phyloP scores from a whole-genome alignment of 2,797 vertebrate genomes.

The Hipposideros larvatus region DNA sequence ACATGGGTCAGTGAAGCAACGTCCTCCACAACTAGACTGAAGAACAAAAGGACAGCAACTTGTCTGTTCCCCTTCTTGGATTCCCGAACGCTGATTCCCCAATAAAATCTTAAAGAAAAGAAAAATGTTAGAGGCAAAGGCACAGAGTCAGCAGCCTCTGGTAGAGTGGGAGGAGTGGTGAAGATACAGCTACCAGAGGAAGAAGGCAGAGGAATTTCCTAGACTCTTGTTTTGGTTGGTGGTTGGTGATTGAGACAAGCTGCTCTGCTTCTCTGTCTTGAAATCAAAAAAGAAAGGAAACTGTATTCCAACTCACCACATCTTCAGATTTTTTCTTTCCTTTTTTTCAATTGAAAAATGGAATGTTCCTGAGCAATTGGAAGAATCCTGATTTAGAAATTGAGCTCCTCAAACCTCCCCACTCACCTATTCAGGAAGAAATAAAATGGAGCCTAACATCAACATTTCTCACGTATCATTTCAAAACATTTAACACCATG shows the following conservation, averaged over 20 bases:
- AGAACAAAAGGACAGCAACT: no score
- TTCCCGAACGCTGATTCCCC: no score
- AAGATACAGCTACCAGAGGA: background rate
- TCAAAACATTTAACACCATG: background rate
- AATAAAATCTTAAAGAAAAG: no score
- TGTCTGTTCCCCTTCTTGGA: no score
- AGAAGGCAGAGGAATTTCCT: background rate
- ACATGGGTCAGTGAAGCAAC: no score
- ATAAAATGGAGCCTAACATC: background rate
- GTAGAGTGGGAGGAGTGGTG: background rate
- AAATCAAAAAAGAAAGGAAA: conserved; percentile 23
- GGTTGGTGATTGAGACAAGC: background rate
- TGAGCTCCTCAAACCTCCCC: background rate
- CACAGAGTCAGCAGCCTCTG: background rate
- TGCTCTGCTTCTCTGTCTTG: background rate
- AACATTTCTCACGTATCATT: background rate
- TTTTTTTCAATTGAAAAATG: conserved; percentile 23
- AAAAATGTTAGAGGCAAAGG: background rate
- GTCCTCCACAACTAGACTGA: no score
- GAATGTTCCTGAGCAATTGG: background rate
- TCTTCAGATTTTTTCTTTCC: background rate
- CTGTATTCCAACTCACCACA: background rate
- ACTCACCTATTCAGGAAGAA: background rate
- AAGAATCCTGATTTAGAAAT: conserved; percentile 16
- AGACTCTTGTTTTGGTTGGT: background rate